A percentile compares a stretch with the other conserved stretches of the same genome.
Evolutionary conservation across 2,888 invertebrate species (phyloP).

Genomic region (Tetropium fuscum): DNA sequence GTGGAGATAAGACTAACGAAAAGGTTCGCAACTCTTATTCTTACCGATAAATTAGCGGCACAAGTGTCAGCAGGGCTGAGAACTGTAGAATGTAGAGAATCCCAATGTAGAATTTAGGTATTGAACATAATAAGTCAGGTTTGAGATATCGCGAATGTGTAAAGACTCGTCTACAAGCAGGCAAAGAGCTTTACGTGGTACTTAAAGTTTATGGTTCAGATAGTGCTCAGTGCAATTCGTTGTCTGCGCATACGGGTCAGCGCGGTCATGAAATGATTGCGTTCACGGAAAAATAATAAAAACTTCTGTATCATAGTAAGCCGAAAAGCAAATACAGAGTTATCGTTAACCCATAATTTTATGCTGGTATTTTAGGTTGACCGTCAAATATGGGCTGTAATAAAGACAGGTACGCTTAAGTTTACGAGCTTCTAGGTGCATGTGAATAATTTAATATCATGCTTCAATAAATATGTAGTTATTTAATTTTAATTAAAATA

Average conservation of each 20-base stretch:
- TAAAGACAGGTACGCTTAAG: not conserved
- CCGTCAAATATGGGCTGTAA: not conserved
- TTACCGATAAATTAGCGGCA: conserved; percentile 26
- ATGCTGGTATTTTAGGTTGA: too few relatives aligned
- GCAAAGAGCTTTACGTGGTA: conserved; percentile 59
- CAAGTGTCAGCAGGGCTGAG: conserved; percentile 28
- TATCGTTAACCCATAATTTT: too few relatives aligned
- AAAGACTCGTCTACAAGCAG: conserved; percentile 49
- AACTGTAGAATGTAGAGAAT: conserved; percentile 42
- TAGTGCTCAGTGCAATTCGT: conserved; percentile 54
- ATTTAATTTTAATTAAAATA: conserved; percentile 34
- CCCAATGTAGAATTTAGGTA: conserved; percentile 45
- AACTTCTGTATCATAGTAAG: conserved; percentile 12
- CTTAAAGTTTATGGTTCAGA: conserved; percentile 56
- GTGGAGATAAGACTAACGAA: conserved; percentile 7
- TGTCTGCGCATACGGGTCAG: conserved; percentile 48
- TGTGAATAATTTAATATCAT: conserved; percentile 28
- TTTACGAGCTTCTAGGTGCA: conserved; percentile 2
- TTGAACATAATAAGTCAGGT: conserved; percentile 51
- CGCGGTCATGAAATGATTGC: conserved; percentile 32
- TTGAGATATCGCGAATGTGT: conserved; percentile 48
- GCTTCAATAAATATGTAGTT: conserved; percentile 28
- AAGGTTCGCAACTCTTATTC: conserved; percentile 20
- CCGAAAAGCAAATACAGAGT: too few relatives aligned
- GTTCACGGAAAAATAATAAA: conserved; percentile 24